A percentile compares a stretch with the other conserved stretches of the same genome.
Evolutionary conservation across 2,888 invertebrate genomes (phyloP).

Genomic region (Lathronympha strigana): DNA sequence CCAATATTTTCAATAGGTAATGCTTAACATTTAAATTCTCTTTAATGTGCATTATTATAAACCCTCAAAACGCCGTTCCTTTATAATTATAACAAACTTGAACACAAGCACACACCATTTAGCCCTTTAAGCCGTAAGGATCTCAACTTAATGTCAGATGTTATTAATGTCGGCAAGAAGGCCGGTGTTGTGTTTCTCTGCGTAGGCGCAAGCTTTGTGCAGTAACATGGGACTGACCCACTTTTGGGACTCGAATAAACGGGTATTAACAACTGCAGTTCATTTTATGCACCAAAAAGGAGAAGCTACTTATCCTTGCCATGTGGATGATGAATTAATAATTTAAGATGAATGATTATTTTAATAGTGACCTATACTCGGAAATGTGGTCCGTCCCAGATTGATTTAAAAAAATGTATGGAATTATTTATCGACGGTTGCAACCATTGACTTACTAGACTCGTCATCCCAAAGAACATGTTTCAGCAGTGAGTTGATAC

Average conservation of each 20-base stretch:
- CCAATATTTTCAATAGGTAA: too few relatives aligned
- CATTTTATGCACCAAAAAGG: background rate
- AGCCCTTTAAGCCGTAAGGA: conserved; percentile 1
- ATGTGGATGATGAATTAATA: background rate
- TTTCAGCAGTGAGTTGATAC: too few relatives aligned
- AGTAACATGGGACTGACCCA: conserved; percentile 3
- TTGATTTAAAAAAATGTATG: too few relatives aligned
- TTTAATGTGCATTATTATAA: too few relatives aligned
- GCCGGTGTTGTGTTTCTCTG: background rate
- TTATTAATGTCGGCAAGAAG: conserved; percentile 1
- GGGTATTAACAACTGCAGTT: conserved; percentile 8
- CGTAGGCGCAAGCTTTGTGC: conserved; percentile 7
- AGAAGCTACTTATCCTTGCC: background rate
- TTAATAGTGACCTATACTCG: too few relatives aligned
- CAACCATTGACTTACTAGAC: too few relatives aligned
- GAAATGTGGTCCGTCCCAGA: too few relatives aligned
- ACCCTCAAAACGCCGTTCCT: too few relatives aligned
- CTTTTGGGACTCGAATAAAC: background rate
- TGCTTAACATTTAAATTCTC: too few relatives aligned
- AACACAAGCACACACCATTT: background rate
- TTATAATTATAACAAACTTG: background rate
- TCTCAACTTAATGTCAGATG: conserved; percentile 10
- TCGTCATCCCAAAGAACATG: too few relatives aligned
- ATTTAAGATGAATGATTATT: too few relatives aligned
- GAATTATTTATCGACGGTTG: too few relatives aligned